Base-by-base conservation (phyloP, 1,140 invertebrate species). In the Geopemphigus sp. region DNA sequence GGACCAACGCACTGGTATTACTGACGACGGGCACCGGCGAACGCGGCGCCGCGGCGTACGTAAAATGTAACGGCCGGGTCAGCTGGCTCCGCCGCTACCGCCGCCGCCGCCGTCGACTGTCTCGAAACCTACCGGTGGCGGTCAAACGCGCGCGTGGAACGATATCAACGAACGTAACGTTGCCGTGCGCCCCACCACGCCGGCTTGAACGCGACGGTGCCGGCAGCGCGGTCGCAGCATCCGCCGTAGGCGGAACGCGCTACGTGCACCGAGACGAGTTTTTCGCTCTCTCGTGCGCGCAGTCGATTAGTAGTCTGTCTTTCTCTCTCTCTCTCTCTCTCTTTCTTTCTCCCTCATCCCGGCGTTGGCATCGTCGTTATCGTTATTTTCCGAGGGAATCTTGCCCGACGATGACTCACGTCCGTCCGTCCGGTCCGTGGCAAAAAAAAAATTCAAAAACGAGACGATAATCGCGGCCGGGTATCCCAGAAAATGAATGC, bases 1-100 rank as follows among this genome's bases (percentile, higher is more conserved):
- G 74, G 39, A 63, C 57, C 57, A 78, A 78, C 74, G 74, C 74
- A 78, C 74, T 78, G 74, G 74, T 57, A 63, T 78, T 63, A 78
- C 74, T 78, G 57, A 78, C 5, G 14, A 32, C 24, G 5, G 72
- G 32, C 11, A 32, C 11, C 32, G 39, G 4, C 5, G 54, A 53
- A 66, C 39, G 64, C 32, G 19, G 32, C 32, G 32, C 3, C 19
- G 19, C 29, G 32, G 56, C 47, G 68, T n/a, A n/a, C n/a, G n/a
- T n/a, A n/a, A n/a, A n/a, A 22, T 47, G 19, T 76, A 78, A 78
- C 74, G 57, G 74, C 74, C 74, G 45, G 74, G 57, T 78, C 73
- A 76, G 73, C 73, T 76, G 29, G 29, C 39, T 53, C 56, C n/a
- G 39, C 73, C 32, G 72, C 56, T 26, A n/a, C 57, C 45, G 24